Evolutionary conservation across 2,888 invertebrate genomes (phyloP).

Genomic region (Sphaerophoria rueppellii): DNA sequence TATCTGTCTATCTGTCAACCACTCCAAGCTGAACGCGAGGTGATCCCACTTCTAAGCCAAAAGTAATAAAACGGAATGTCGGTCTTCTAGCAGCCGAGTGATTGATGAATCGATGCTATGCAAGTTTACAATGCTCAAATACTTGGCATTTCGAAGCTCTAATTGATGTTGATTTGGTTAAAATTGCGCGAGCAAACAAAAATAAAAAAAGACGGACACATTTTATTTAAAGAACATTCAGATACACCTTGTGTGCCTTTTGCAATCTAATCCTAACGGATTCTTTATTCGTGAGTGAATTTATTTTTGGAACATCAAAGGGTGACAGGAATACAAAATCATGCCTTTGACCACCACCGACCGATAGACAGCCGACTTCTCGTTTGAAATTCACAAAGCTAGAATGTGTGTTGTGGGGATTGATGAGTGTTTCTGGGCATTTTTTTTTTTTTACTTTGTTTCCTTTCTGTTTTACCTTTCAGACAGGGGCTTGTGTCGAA

Average conservation of each 20-base stretch:
- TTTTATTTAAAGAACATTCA: too few species aligned
- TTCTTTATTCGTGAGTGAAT: conserved; percentile 44
- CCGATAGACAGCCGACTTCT: background rate
- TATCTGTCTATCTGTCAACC: conserved; percentile 57
- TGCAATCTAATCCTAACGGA: conserved; percentile 30
- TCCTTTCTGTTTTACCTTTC: conserved; percentile 10
- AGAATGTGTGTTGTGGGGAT: conserved; percentile 25
- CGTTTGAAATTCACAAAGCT: conserved; percentile 23
- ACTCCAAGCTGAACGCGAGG: conserved; percentile 6
- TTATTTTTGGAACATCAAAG: conserved; percentile 71
- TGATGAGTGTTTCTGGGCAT: conserved; percentile 46
- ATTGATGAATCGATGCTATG: conserved; percentile 74
- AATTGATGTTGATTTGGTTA: conserved; percentile 70
- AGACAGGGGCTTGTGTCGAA: conserved; percentile 28
- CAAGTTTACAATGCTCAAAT: conserved; percentile 72
- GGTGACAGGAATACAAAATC: conserved; percentile 59
- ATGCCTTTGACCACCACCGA: conserved; percentile 55
- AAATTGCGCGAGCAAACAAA: conserved; percentile 30
- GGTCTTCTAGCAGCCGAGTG: conserved; percentile 51
- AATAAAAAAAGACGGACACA: background rate
- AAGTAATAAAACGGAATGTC: conserved; percentile 57
- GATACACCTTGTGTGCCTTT: conserved; percentile 12
- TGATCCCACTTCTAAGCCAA: conserved; percentile 51
- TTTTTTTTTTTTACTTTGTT: conserved; percentile 16
- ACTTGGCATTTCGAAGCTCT: conserved; percentile 71